A percentile compares a stretch with the other conserved stretches of the same genome.
Conservation (phyloP, 2,888 invertebrate species). For the Plagodis pulveraria region DNA sequence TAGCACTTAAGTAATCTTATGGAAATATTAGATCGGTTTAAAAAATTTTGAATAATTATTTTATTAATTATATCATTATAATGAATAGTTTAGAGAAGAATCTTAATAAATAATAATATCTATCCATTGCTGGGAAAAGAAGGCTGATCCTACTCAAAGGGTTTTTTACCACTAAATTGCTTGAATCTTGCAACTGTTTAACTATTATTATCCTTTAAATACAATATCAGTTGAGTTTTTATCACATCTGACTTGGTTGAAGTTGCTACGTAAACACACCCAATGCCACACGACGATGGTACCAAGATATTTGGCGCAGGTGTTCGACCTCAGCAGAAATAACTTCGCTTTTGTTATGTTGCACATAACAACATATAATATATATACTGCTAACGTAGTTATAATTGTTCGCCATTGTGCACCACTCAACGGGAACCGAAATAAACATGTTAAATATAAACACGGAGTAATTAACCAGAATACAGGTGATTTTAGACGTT, state of each 20-base stretch:
- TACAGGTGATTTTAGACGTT: conserved; percentile 25
- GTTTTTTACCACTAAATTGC: too few relatives aligned
- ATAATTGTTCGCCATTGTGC: conserved; percentile 58
- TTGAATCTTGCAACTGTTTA: too few relatives aligned
- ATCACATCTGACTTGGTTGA: background rate
- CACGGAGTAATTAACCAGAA: conserved; percentile 20
- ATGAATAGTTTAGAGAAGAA: too few relatives aligned
- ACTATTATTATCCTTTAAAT: background rate
- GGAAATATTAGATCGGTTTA: too few relatives aligned
- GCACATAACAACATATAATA: conserved; percentile 35
- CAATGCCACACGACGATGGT: conserved; percentile 46
- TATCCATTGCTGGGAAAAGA: too few relatives aligned
- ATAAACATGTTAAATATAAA: conserved; percentile 57
- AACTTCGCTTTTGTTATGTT: conserved; percentile 59
- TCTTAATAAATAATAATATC: too few relatives aligned
- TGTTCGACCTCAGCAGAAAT: conserved; percentile 65
- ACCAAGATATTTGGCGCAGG: conserved; percentile 65
- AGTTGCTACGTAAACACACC: conserved; percentile 20
- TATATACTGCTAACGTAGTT: conserved; percentile 25
- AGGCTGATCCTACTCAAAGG: too few relatives aligned
- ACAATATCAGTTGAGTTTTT: background rate
- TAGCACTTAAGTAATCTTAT: too few relatives aligned
- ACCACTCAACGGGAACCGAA: conserved; percentile 44
- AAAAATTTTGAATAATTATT: too few relatives aligned
- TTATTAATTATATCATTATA: too few relatives aligned